These are phyloP conservation scores for Ophioderma brevispina DNA, from an alignment of 35 echinoderm and acorn worm species.

Conservation along the genomic window DNA sequence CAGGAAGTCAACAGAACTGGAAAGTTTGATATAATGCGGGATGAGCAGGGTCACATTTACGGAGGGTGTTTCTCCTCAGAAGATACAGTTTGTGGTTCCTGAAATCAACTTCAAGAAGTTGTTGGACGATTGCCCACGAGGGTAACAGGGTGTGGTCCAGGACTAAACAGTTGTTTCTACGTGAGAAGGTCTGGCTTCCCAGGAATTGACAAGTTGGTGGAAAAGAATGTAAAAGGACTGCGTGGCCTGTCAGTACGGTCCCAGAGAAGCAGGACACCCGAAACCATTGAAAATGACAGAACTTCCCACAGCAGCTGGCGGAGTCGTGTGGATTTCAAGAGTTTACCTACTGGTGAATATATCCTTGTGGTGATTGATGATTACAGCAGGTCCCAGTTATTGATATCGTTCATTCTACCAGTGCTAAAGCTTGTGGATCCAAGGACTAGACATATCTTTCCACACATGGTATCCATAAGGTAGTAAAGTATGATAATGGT, in stretches of 20 bases:
- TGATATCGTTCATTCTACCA: conserved; percentile 70
- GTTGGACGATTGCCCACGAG: conserved; percentile 67
- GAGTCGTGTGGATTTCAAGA: conserved; percentile 62
- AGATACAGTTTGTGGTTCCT: conserved; percentile 64
- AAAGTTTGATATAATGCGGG: background rate
- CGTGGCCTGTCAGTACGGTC: conserved; percentile 65
- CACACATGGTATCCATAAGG: conserved; percentile 58
- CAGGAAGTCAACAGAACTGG: background rate
- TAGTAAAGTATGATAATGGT: conserved; percentile 76
- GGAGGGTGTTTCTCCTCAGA: conserved; percentile 52
- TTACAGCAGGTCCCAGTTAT: conserved; percentile 59
- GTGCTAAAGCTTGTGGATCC: conserved; percentile 64
- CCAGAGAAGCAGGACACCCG: background rate
- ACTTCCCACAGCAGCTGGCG: conserved; percentile 50
- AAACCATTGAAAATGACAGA: conserved; percentile 67
- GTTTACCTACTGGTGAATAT: conserved; percentile 59
- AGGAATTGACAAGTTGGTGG: conserved; percentile 54
- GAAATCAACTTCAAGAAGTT: conserved; percentile 13
- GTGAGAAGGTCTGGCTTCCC: conserved; percentile 87
- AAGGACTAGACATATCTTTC: conserved; percentile 61
- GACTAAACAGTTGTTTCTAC: conserved; percentile 72
- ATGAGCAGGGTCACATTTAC: conserved; percentile 61
- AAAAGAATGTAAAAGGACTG: conserved; percentile 60
- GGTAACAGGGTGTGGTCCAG: conserved; percentile 74
- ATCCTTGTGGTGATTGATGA: conserved; percentile 57